These are phyloP conservation scores for Cheilinus undulatus DNA, from an alignment of 2,113 vertebrate species.

Conservation along the genomic window DNA sequence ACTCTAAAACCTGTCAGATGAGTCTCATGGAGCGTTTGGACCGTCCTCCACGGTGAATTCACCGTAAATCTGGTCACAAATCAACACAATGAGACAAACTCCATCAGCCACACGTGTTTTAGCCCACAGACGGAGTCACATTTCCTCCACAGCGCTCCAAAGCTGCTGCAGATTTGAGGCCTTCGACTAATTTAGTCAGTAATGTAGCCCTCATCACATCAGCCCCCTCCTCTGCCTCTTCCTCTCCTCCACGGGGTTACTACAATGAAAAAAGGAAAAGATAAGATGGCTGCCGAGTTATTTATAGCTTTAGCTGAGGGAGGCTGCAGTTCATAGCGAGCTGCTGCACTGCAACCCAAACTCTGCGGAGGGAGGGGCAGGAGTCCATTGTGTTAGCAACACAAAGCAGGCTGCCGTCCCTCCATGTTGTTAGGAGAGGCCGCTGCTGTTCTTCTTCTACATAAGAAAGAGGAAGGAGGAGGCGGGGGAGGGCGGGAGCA, in stretches of 20 bases:
- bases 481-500: neutral
- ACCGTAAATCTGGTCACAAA: no score
- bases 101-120: no score
- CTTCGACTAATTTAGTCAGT: neutral
- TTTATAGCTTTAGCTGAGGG: slow-evolving; percentile 54
- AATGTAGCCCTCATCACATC: slow-evolving; percentile 18
- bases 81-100: no score
- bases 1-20: no score
- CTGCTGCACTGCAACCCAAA: slow-evolving; percentile 50
- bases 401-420: slow-evolving; percentile 54
- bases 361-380: slow-evolving; percentile 5
- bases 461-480: slow-evolving; percentile 45
- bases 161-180: neutral
- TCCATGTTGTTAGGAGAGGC: slow-evolving; percentile 50
- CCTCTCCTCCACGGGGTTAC: slow-evolving; percentile 12
- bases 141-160: neutral
- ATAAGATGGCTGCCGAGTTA: slow-evolving; percentile 68
- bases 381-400: slow-evolving; percentile 54
- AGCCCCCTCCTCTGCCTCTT: neutral
- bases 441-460: slow-evolving; percentile 49
- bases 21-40: no score
- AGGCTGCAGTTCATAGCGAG: slow-evolving; percentile 23
- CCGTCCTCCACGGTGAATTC: no score
- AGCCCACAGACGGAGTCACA: neutral
- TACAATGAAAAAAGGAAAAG: slow-evolving; percentile 11